A percentile compares a stretch with the other conserved stretches of the same genome.
phyloP scores from a whole-genome alignment of 2,888 invertebrate species.

The Blastobasis adustella region DNA sequence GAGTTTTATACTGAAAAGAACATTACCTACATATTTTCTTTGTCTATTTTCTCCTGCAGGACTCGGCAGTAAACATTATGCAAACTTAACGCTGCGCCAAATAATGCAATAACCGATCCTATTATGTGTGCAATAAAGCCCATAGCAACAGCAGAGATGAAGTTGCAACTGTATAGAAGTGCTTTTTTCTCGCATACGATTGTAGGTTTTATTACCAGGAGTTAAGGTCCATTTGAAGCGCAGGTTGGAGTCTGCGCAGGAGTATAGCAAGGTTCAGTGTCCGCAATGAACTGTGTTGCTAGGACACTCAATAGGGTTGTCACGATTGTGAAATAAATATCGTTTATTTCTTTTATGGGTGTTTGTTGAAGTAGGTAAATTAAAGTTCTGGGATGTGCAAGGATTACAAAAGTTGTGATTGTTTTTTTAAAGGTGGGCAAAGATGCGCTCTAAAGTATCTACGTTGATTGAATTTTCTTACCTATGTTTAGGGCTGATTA shows the following conservation, averaged over 20 bases:
- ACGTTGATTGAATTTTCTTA: too few relatives aligned
- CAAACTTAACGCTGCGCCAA: slow-evolving; percentile 18
- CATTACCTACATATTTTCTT: slow-evolving; percentile 40
- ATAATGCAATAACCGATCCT: too few relatives aligned
- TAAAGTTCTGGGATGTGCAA: slow-evolving; percentile 9
- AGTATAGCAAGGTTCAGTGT: slow-evolving; percentile 25
- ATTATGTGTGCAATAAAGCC: not conserved
- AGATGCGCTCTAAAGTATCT: too few relatives aligned
- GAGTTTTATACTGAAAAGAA: slow-evolving; percentile 52
- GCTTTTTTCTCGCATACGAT: slow-evolving; percentile 3
- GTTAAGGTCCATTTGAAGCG: slow-evolving; percentile 14
- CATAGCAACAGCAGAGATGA: slow-evolving; percentile 13
- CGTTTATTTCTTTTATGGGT: not conserved
- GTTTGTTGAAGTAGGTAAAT: slow-evolving; percentile 13
- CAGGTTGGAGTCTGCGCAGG: slow-evolving; percentile 17
- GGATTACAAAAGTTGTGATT: not conserved
- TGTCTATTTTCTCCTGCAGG: slow-evolving; percentile 59
- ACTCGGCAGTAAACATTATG: slow-evolving; percentile 47
- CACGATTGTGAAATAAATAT: slow-evolving; percentile 37
- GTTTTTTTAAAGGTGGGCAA: not conserved
- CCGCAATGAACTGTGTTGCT: slow-evolving; percentile 57
- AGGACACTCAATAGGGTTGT: slow-evolving; percentile 57
- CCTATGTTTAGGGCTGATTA: too few relatives aligned
- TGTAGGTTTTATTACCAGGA: slow-evolving; percentile 12
- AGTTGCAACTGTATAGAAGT: slow-evolving; percentile 2